Evolutionary conservation across 1,140 invertebrate genomes (phyloP).

Genomic region (Chionoecetes opilio): DNA sequence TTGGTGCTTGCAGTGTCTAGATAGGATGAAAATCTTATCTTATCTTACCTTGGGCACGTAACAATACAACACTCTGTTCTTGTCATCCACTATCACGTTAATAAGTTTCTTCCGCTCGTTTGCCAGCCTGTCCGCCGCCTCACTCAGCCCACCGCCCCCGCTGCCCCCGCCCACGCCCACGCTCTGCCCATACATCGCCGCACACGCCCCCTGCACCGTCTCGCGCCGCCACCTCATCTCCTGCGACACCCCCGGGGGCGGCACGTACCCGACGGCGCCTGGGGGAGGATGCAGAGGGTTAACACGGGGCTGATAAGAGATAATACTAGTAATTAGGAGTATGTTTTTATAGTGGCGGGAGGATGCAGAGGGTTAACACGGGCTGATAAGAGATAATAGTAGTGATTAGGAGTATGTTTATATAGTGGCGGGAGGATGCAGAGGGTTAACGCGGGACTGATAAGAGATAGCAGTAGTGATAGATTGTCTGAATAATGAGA

Average conservation of each 20-base stretch:
- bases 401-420: background rate
- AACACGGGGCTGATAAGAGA: background rate
- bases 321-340: background rate
- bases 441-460: background rate
- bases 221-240: conserved; percentile 49
- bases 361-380: background rate
- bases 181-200: too few relatives aligned
- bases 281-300: background rate
- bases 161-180: background rate
- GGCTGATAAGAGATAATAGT: background rate
- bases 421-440: too few relatives aligned
- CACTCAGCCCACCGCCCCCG: background rate
- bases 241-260: background rate
- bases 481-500: too few relatives aligned
- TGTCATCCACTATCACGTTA: conserved; percentile 89
- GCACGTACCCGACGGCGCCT: background rate
- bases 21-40: too few relatives aligned
- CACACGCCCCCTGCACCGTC: conserved; percentile 14
- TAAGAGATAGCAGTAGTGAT: background rate
- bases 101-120: conserved; percentile 46
- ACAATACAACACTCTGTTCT: conserved; percentile 93
- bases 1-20: too few relatives aligned
- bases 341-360: too few relatives aligned
- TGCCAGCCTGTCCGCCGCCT: background rate
- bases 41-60: conserved; percentile 94